phyloP scores from a whole-genome alignment of 2,888 invertebrate genomes.

The Platerodrilus igneus region DNA sequence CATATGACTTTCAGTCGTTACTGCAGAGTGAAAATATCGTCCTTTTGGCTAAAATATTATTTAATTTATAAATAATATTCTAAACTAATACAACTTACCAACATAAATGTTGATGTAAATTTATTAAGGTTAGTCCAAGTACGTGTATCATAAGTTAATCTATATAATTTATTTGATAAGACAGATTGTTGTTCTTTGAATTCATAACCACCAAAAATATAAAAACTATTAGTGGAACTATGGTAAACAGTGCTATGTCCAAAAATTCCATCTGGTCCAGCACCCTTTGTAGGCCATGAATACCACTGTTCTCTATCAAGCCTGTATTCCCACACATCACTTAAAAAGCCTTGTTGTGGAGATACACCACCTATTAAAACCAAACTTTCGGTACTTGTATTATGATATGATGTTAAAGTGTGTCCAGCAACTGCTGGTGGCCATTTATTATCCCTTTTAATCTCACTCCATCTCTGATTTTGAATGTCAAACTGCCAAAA shows the following conservation, averaged over 20 bases:
- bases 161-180: slow-evolving; percentile 74
- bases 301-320: slow-evolving; percentile 71
- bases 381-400: slow-evolving; percentile 67
- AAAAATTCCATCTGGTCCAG: slow-evolving; percentile 74
- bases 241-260: slow-evolving; percentile 90
- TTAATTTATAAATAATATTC: slow-evolving; percentile 1
- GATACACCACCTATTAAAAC: slow-evolving; percentile 86
- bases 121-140: slow-evolving; percentile 62
- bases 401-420: slow-evolving; percentile 75
- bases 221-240: slow-evolving; percentile 72
- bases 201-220: slow-evolving; percentile 84
- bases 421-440: slow-evolving; percentile 84
- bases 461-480: slow-evolving; percentile 75
- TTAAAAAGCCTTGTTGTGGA: slow-evolving; percentile 67
- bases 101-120: slow-evolving; percentile 34
- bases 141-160: slow-evolving; percentile 70
- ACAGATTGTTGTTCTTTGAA: slow-evolving; percentile 57
- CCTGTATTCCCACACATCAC: slow-evolving; percentile 76
- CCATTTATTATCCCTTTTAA: slow-evolving; percentile 54
- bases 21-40: slow-evolving; percentile 83
- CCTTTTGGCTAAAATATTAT: slow-evolving; percentile 59
- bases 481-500: slow-evolving; percentile 91
- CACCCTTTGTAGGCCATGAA: slow-evolving; percentile 63
- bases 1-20: slow-evolving; percentile 86
- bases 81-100: slow-evolving; percentile 43